Evolutionary conservation across 92 coral and sea anemone genomes (phyloP).

Genomic region (Umimayanthus kanabou): DNA sequence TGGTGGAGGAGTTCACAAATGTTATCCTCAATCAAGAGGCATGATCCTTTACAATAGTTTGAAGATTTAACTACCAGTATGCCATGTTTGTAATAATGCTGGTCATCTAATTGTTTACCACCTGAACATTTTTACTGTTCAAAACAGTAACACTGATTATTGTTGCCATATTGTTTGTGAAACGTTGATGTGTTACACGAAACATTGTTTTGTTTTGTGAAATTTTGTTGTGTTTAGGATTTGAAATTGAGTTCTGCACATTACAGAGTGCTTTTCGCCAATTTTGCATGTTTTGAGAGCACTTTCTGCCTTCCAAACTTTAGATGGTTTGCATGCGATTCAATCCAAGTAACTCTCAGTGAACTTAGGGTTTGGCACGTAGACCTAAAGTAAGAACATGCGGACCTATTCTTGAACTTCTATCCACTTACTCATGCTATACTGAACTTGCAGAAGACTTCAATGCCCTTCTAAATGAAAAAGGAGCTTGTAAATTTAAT

Average conservation of each 20-base stretch:
- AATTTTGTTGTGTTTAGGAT: too few relatives aligned
- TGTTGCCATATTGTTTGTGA: too few relatives aligned
- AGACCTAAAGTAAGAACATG: constrained; percentile 42
- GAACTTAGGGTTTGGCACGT: constrained; percentile 35
- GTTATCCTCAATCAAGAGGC: not conserved
- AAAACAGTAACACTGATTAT: too few relatives aligned
- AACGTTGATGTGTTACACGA: too few relatives aligned
- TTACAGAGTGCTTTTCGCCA: constrained; percentile 40
- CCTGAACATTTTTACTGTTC: too few relatives aligned
- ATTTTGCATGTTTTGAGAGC: constrained; percentile 16
- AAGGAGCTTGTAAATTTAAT: constrained; percentile 17
- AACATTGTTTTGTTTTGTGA: too few relatives aligned
- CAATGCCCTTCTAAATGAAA: constrained; percentile 14
- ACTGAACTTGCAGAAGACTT: constrained; percentile 44
- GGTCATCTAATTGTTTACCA: too few relatives aligned
- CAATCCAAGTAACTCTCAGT: constrained; percentile 30
- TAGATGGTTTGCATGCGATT: constrained; percentile 30
- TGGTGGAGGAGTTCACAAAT: constrained; percentile 7
- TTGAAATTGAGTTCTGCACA: not conserved
- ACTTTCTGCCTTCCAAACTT: constrained; percentile 35
- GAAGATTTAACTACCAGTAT: not conserved
- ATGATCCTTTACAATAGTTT: not conserved
- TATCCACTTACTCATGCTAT: constrained; percentile 24
- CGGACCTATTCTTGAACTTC: constrained; percentile 36
- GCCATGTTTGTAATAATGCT: too few relatives aligned